A percentile compares a stretch with the other conserved stretches of the same genome.
Evolutionary conservation across 2,113 vertebrate species (phyloP).

Genomic region (Alosa alosa): DNA sequence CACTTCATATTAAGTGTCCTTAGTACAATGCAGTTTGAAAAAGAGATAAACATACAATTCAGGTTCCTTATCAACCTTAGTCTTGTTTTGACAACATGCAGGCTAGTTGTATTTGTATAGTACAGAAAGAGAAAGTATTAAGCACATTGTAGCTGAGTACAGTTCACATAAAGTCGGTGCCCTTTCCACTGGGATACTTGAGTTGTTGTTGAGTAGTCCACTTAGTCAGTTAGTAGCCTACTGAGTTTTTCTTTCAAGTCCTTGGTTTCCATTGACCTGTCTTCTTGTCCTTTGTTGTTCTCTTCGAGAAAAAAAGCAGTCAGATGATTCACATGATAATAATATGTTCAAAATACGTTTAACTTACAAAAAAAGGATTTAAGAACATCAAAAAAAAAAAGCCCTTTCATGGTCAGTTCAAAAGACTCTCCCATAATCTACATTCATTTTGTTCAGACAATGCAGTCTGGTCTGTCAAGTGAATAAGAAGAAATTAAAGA

Average conservation of each 20-base stretch:
- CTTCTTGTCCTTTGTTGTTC: background rate
- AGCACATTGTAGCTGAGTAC: background rate
- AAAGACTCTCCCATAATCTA: background rate
- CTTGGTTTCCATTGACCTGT: too few species aligned
- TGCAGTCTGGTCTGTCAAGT: background rate
- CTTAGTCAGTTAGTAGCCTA: too few species aligned
- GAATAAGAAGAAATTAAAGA: too few species aligned
- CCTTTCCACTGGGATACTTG: background rate
- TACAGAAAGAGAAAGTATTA: too few species aligned
- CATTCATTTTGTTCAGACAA: background rate
- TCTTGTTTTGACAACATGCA: background rate
- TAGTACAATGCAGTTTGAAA: too few species aligned
- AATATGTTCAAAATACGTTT: background rate
- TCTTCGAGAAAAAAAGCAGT: background rate
- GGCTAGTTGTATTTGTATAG: too few species aligned
- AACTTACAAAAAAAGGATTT: background rate
- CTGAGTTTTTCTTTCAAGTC: too few species aligned
- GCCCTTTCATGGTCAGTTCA: background rate
- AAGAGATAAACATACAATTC: too few species aligned
- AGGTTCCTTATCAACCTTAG: background rate
- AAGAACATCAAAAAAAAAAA: background rate
- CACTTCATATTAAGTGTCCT: background rate
- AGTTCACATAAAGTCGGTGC: background rate
- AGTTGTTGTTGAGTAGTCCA: too few species aligned
- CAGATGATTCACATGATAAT: background rate